These are phyloP conservation scores for Malacoctenus gilli DNA, from an alignment of 2,797 vertebrate genomes.

Conservation along the genomic window DNA sequence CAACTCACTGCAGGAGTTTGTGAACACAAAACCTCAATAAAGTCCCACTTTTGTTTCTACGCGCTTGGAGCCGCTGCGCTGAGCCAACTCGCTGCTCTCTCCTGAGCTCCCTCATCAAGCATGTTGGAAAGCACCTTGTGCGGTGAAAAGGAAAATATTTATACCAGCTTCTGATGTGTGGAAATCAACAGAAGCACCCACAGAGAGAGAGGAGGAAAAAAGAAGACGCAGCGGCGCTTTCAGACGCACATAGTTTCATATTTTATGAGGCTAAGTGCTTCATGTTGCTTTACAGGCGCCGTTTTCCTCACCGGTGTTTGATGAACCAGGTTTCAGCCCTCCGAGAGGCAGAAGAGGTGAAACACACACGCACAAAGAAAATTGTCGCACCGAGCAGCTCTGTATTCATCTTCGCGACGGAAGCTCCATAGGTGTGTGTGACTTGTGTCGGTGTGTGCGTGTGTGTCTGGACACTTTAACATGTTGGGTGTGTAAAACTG, in stretches of 20 bases:
- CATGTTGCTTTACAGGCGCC: not conserved
- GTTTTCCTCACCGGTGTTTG: not conserved
- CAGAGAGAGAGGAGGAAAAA: constrained; percentile 4
- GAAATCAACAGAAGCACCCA: constrained; percentile 17
- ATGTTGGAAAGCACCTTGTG: constrained; percentile 1
- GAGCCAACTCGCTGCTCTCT: not conserved
- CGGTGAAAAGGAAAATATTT: constrained; percentile 5
- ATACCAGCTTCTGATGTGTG: constrained; percentile 12
- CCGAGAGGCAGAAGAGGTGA: not conserved
- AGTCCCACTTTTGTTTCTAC: too few species aligned
- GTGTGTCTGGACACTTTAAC: too few species aligned
- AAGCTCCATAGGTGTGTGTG: too few species aligned
- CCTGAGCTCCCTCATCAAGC: constrained; percentile 6
- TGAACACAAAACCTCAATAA: too few species aligned
- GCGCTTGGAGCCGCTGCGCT: too few species aligned
- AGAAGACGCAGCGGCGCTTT: not conserved
- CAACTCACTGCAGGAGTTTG: too few species aligned
- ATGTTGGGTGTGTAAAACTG: too few species aligned
- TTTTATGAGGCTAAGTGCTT: constrained; percentile 3
- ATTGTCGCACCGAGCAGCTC: too few species aligned
- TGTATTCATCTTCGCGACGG: too few species aligned
- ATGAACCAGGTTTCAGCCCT: not conserved
- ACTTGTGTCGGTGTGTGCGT: not conserved
- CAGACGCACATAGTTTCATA: not conserved
- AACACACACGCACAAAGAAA: constrained; percentile 4